phyloP scores from a whole-genome alignment of 2,113 vertebrate species.

The Thomomys bottae region DNA sequence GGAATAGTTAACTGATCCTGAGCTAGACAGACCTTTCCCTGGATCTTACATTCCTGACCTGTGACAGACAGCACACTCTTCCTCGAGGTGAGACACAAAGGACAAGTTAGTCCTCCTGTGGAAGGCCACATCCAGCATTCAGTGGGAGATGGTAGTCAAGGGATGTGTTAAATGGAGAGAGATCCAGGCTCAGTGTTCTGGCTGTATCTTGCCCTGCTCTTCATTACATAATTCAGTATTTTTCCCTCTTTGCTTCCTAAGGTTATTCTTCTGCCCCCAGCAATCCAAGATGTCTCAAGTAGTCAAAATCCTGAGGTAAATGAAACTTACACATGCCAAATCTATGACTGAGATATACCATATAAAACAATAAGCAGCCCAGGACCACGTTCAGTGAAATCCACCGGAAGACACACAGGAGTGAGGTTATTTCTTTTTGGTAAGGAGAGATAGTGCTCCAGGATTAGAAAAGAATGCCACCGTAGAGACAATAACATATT shows the following conservation, averaged over 20 bases:
- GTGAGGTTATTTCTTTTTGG: background rate
- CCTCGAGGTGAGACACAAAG: background rate
- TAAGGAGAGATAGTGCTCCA: background rate
- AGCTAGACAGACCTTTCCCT: background rate
- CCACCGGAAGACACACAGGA: background rate
- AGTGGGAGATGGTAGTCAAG: background rate
- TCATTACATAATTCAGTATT: background rate
- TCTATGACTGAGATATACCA: background rate
- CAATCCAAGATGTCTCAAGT: background rate
- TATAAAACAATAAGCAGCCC: background rate
- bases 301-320: background rate
- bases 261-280: background rate
- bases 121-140: background rate
- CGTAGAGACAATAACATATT: background rate
- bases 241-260: background rate
- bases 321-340: background rate
- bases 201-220: background rate
- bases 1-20: background rate
- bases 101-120: background rate
- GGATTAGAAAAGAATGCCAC: background rate
- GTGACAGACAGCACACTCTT: background rate
- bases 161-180: fast-evolving
- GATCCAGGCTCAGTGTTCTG: background rate
- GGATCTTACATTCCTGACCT: background rate
- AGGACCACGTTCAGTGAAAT: background rate